Evolutionary conservation across 1,140 invertebrate genomes (phyloP), one percentile per base, ranked within the genome.

Genomic region (Drosophila quadrilineata): DNA sequence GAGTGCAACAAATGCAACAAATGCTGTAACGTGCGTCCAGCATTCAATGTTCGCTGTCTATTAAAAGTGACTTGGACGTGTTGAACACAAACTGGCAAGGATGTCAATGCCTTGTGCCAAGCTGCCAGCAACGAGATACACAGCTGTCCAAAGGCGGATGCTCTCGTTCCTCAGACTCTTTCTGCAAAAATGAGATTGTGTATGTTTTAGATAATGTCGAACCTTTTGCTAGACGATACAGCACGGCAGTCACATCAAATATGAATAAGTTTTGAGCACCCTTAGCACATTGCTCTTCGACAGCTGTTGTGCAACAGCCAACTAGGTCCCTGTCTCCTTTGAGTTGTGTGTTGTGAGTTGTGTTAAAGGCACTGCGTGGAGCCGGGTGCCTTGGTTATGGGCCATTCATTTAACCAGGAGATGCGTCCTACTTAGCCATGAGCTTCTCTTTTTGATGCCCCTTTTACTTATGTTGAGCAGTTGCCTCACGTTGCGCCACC

Each of bases 181-280:
- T 58, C 45, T 24, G 28, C 59, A 52, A 29, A 21, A 46, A 16
- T 38, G 56, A 62, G 75, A 80, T 79, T 69, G n/a, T 71, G 71
- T 72, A 43, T 76, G 73, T 64, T 57, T 59, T 73, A 84, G 79
- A 84, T 84, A 84, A 59, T 54, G 66, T 70, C 76, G 54, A 67
- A 67, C 35, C 33, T 43, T 36, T 40, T 64, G 22, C 16, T 19
- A 52, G 52, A 29, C 52, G 56, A 38, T 8, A 22, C 8, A 9
- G n/a, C 17, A 21, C 19, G 24, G 22, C 46, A 28, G 38, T 8
- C 48, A 9, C 50, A 77, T 84, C 59, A 82, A 73, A 85, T 71
- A 84, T 84, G 71, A 73, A 84, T 85, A 77, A 70, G 67, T 75
- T 74, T 60, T 19, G 49, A 33, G 17, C 35, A 43, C 46, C 33